Conservation (phyloP, 64 coral and sea anemone species). For the Porites lutea region DNA sequence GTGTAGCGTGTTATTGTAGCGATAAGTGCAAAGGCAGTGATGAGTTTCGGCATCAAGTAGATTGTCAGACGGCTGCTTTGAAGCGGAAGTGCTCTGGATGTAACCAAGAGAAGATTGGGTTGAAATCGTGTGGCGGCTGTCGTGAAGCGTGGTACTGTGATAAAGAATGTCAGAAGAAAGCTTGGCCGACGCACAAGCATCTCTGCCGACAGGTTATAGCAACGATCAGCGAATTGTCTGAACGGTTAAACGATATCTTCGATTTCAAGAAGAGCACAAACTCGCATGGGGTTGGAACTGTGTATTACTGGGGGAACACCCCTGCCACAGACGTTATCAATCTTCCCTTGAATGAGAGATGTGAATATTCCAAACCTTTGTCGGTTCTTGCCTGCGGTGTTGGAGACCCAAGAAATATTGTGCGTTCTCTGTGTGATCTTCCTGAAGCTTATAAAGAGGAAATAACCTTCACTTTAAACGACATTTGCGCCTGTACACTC, state of each 20-base stretch:
- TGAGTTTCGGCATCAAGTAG: slow-evolving; percentile 65
- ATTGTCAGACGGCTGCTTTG: slow-evolving; percentile 51
- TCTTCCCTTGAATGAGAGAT: slow-evolving; percentile 57
- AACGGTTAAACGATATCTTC: background rate
- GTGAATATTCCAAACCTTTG: slow-evolving; percentile 13
- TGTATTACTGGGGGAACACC: slow-evolving; percentile 72
- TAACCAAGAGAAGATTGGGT: background rate
- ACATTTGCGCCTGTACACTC: slow-evolving; percentile 62
- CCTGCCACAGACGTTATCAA: slow-evolving; percentile 61
- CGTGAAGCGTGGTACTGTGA: slow-evolving; percentile 55
- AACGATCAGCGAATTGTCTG: background rate
- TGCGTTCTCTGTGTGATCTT: slow-evolving; percentile 34
- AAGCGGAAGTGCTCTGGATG: slow-evolving; percentile 31
- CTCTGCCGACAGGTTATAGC: slow-evolving; percentile 4
- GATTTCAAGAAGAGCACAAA: background rate
- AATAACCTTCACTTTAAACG: slow-evolving; percentile 63
- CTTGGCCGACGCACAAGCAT: slow-evolving; percentile 34
- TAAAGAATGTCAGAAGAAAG: slow-evolving; percentile 21
- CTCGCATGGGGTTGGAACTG: background rate
- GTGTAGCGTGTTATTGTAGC: slow-evolving; percentile 70
- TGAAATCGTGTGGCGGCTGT: slow-evolving; percentile 48
- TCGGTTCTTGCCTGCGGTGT: slow-evolving; percentile 55
- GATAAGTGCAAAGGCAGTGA: slow-evolving; percentile 45
- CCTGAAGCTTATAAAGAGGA: slow-evolving; percentile 38
- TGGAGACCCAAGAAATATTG: slow-evolving; percentile 57